phyloP scores from a whole-genome alignment of 2,888 invertebrate species.

The Drosophila subquinaria region DNA sequence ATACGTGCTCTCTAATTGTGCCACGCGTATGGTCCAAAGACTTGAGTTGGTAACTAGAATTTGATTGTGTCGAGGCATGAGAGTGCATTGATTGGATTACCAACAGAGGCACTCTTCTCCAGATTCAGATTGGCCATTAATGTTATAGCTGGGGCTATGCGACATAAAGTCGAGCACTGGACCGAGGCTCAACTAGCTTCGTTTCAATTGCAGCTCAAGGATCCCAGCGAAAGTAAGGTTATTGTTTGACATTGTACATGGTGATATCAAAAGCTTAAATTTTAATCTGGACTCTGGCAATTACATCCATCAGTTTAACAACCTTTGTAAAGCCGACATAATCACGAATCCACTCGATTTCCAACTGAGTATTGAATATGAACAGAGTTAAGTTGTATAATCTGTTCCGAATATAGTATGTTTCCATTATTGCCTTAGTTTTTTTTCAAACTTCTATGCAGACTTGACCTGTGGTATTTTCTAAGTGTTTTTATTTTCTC shows the following conservation, averaged over 20 bases:
- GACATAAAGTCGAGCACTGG: constrained; percentile 33
- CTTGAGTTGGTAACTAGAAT: constrained; percentile 71
- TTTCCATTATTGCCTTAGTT: background rate
- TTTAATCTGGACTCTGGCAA: constrained; percentile 40
- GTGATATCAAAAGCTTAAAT: constrained; percentile 30
- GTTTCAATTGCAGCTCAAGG: constrained; percentile 12
- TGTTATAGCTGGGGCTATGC: constrained; percentile 17
- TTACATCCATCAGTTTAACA: constrained; percentile 24
- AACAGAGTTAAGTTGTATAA: background rate
- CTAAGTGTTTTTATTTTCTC: background rate
- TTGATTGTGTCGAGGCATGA: constrained; percentile 74
- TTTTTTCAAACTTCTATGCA: background rate
- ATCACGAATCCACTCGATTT: background rate
- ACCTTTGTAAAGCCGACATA: constrained; percentile 10
- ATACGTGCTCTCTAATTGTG: constrained; percentile 61
- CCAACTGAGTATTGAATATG: background rate
- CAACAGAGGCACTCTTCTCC: constrained; percentile 20
- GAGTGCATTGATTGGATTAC: constrained; percentile 75
- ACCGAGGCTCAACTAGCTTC: constrained; percentile 21
- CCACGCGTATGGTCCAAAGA: constrained; percentile 50
- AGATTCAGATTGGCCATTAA: constrained; percentile 21
- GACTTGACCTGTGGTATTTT: background rate
- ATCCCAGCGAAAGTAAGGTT: background rate
- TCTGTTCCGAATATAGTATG: no score
- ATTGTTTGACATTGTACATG: constrained; percentile 19